Evolutionary conservation across 2,888 invertebrate species (phyloP).

Genomic region (Acronicta aceris): DNA sequence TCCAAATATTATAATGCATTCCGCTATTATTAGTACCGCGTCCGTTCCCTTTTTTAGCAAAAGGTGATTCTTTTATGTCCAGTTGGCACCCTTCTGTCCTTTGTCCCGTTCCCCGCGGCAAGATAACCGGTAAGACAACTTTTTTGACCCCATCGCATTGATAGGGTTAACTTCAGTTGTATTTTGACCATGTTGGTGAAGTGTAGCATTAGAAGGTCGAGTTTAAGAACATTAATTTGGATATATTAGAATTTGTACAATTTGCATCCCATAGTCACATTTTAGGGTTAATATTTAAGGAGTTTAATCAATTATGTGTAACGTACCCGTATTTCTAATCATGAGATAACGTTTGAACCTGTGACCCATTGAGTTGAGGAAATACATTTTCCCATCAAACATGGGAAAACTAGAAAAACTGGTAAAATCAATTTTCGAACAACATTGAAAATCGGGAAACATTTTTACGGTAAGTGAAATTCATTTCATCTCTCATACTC

Average conservation of each 20-base stretch:
- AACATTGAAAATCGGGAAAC: neutral
- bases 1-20: slow-evolving; percentile 87
- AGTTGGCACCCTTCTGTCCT: slow-evolving; percentile 81
- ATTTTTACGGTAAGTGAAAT: slow-evolving; percentile 14
- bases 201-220: slow-evolving; percentile 32
- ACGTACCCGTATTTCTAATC: neutral
- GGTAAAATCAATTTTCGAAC: neutral
- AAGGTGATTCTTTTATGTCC: slow-evolving; percentile 82
- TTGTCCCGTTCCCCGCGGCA: slow-evolving; percentile 75
- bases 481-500: neutral
- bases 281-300: slow-evolving; percentile 49
- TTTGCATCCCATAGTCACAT: neutral
- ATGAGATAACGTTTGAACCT: neutral
- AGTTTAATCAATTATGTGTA: slow-evolving; percentile 14
- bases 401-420: neutral
- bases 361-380: neutral
- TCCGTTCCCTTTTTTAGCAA: slow-evolving; percentile 67
- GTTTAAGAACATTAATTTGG: neutral
- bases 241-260: neutral
- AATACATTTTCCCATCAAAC: neutral
- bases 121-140: slow-evolving; percentile 89
- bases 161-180: slow-evolving; percentile 83
- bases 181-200: slow-evolving; percentile 75
- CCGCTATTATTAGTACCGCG: slow-evolving; percentile 77
- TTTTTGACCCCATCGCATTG: slow-evolving; percentile 75